Evolutionary conservation across 2,797 vertebrate genomes (phyloP), one percentile per base, ranked within the genome.

Genomic region (Pipistrellus nathusii): DNA sequence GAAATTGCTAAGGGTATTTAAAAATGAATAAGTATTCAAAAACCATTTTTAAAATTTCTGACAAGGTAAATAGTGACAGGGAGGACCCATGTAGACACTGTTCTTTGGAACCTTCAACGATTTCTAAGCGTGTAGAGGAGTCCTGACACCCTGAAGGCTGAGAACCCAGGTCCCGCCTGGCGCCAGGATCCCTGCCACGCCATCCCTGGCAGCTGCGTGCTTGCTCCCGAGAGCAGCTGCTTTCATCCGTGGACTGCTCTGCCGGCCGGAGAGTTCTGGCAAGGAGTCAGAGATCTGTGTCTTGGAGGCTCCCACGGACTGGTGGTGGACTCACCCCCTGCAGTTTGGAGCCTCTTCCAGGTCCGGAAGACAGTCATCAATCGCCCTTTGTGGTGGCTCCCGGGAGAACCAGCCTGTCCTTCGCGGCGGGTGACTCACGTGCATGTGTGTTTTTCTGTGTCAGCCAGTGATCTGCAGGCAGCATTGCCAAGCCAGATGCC

Each of bases 401-500:
- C 38, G 35, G n/a, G 55, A 51, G 53, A 92, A 20, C 66, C 44
- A 59, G 66, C 30, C 41, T 12, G n/a, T 80, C 57, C 64, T 77
- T 35, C 0, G 4, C 55, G 78, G 38, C 0, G 2, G 62, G 69
- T 93, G 93, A 95, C 78, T 92, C 62, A 88, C 10, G 46, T 14
- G 14, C 72, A 10, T 13, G 32, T 6, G 51, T 21, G 15, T 90
- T 80, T 84, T 88, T 85, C 85, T 90, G 90, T 95, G 85, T 88
- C 90, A 96, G 81, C 64, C 92, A 27, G 85, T 21, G 85, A 93
- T 88, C 71, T 87, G 92, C 6, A 38, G 88, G 69, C 71, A 85
- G 73, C 41, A 1, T 12, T 32, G n/a, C 76, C 72, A 78, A 81
- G 27, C 55, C 35, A 85, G 80, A 78, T 25, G 80, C 38, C 76